A percentile compares a stretch with the other conserved stretches of the same genome.
Conservation (phyloP, 2,888 invertebrate species). For the Apomyelois bistriatella region DNA sequence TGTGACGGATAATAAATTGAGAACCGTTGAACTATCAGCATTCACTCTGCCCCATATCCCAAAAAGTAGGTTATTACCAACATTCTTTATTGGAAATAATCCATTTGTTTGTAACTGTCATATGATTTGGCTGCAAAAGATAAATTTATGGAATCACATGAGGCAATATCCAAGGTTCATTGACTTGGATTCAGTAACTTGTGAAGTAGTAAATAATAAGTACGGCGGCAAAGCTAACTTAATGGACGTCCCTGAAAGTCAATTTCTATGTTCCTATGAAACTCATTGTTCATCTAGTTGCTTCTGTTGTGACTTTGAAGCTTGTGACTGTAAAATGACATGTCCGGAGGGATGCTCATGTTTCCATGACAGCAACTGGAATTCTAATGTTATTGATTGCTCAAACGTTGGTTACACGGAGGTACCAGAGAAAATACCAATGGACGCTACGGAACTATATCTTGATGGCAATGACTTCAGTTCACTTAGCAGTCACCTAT, state of each 20-base stretch:
- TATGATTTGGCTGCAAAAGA: constrained; percentile 91
- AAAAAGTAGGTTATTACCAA: constrained; percentile 84
- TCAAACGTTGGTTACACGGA: constrained; percentile 85
- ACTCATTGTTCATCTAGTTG: constrained; percentile 91
- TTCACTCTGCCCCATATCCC: constrained; percentile 84
- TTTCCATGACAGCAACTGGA: constrained; percentile 91
- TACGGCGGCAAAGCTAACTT: constrained; percentile 83
- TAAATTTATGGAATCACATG: constrained; percentile 86
- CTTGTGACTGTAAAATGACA: constrained; percentile 94
- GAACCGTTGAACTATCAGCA: constrained; percentile 85
- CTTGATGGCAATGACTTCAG: constrained; percentile 90
- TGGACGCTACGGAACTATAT: constrained; percentile 93
- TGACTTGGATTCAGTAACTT: constrained; percentile 87
- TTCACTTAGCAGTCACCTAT: constrained; percentile 87
- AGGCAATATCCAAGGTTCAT: constrained; percentile 88
- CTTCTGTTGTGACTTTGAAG: constrained; percentile 93
- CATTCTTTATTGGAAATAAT: constrained; percentile 90
- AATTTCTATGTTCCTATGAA: constrained; percentile 90
- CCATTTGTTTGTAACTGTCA: constrained; percentile 92
- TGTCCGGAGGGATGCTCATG: constrained; percentile 92
- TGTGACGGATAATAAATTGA: constrained; percentile 86
- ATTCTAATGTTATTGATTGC: constrained; percentile 90
- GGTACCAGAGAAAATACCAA: constrained; percentile 89
- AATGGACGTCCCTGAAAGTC: constrained; percentile 84
- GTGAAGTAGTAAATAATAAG: constrained; percentile 85